Conservation (phyloP, 2,797 vertebrate genomes). For the Spinibarbus caldwelli region DNA sequence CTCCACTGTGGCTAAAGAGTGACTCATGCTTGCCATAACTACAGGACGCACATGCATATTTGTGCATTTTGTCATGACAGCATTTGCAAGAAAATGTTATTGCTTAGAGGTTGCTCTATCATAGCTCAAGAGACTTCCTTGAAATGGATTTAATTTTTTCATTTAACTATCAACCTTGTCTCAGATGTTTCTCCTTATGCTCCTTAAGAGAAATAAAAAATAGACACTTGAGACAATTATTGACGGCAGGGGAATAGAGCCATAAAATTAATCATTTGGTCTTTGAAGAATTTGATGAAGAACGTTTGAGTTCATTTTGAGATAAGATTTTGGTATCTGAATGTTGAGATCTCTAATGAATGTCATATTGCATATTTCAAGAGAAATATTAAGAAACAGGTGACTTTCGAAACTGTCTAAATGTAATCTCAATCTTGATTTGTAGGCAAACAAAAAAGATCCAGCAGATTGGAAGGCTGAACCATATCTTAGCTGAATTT, state of each 20-base stretch:
- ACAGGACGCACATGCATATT: slow-evolving; percentile 22
- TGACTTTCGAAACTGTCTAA: neutral
- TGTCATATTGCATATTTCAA: neutral
- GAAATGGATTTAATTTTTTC: neutral
- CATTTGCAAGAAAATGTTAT: slow-evolving; percentile 17
- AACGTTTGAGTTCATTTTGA: neutral
- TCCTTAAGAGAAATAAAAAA: neutral
- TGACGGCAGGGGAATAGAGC: neutral
- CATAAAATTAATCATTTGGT: neutral
- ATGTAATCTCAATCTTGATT: neutral
- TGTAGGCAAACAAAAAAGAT: neutral
- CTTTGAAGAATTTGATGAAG: neutral
- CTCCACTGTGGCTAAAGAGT: slow-evolving; percentile 29
- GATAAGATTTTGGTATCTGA: neutral
- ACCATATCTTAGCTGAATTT: neutral
- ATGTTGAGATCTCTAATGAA: neutral
- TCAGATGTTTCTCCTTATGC: neutral
- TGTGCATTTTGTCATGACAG: slow-evolving; percentile 31
- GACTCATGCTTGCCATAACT: slow-evolving; percentile 50
- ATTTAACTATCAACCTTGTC: neutral
- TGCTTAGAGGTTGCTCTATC: neutral
- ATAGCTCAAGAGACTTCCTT: neutral
- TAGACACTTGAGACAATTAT: neutral
- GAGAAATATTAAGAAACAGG: neutral
- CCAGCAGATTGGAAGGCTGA: neutral